A percentile compares a stretch with the other conserved stretches of the same genome.
Evolutionary conservation across 2,797 vertebrate genomes (phyloP).

Genomic region (Gobionotothen gibberifrons): DNA sequence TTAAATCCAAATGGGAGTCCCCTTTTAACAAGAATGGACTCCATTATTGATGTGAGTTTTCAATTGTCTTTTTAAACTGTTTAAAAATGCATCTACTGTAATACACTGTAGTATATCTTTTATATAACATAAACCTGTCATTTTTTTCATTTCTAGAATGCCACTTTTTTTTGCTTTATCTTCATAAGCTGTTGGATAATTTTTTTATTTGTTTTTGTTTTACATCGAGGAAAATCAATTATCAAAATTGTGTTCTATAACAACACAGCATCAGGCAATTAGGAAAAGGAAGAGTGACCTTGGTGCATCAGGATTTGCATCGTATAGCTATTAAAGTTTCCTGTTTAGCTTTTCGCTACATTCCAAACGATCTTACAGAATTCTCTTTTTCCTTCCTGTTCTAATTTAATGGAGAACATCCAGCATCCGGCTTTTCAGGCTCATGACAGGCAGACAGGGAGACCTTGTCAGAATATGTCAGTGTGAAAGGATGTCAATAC

Average conservation of each 20-base stretch:
- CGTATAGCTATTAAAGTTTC: background rate
- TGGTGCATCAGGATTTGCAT: background rate
- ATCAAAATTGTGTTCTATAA: background rate
- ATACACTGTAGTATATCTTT: background rate
- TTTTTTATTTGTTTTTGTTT: background rate
- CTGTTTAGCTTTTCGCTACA: background rate
- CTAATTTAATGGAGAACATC: too few relatives aligned
- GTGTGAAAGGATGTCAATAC: conserved; percentile 40
- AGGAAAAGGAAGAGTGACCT: background rate
- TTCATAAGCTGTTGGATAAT: background rate
- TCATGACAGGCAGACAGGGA: conserved; percentile 14
- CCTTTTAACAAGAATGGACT: background rate
- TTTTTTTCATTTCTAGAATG: background rate
- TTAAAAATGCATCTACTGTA: background rate
- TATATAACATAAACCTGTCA: background rate
- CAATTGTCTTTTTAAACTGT: background rate
- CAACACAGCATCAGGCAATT: background rate
- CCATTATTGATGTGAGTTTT: background rate
- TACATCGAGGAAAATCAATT: background rate
- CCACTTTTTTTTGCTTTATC: background rate
- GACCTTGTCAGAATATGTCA: conserved; percentile 36
- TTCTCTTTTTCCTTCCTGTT: background rate
- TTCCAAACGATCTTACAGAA: background rate
- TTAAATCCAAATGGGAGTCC: background rate
- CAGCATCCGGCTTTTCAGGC: conserved; percentile 1